These are phyloP conservation scores for Pandemis corylana DNA, from an alignment of 2,888 invertebrate genomes.

Conservation along the genomic window DNA sequence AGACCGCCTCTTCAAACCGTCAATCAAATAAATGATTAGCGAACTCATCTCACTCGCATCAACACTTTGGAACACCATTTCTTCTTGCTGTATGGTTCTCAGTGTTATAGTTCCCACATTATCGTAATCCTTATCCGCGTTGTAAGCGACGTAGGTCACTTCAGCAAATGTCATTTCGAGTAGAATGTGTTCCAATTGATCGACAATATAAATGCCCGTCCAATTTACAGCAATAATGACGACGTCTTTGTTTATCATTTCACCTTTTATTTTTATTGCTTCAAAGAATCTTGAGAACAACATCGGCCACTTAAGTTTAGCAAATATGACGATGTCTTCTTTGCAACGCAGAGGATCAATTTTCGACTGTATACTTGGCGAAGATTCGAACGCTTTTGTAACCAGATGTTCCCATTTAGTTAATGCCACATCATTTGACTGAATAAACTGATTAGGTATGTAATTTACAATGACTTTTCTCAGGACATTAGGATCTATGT, in stretches of 20 bases:
- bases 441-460: conserved; percentile 91
- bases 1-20: conserved; percentile 94
- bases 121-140: conserved; percentile 76
- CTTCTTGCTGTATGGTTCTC: conserved; percentile 93
- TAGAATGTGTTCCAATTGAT: conserved; percentile 95
- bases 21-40: conserved; percentile 92
- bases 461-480: conserved; percentile 90
- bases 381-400: conserved; percentile 88
- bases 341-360: conserved; percentile 89
- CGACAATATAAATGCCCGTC: conserved; percentile 96
- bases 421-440: conserved; percentile 86
- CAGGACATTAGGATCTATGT: conserved; percentile 88
- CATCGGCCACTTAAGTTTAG: conserved; percentile 97
- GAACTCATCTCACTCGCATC: conserved; percentile 94
- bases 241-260: conserved; percentile 87
- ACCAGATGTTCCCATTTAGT: conserved; percentile 90
- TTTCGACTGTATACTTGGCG: conserved; percentile 89
- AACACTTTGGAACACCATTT: conserved; percentile 95
- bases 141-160: conserved; percentile 90
- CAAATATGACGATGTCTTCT: conserved; percentile 95
- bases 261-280: conserved; percentile 91
- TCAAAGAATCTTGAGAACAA: conserved; percentile 97
- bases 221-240: conserved; percentile 97
- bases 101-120: conserved; percentile 89
- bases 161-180: conserved; percentile 95